Evolutionary conservation across 92 coral and sea anemone genomes (phyloP).

Genomic region (Palythoa grandiflora): DNA sequence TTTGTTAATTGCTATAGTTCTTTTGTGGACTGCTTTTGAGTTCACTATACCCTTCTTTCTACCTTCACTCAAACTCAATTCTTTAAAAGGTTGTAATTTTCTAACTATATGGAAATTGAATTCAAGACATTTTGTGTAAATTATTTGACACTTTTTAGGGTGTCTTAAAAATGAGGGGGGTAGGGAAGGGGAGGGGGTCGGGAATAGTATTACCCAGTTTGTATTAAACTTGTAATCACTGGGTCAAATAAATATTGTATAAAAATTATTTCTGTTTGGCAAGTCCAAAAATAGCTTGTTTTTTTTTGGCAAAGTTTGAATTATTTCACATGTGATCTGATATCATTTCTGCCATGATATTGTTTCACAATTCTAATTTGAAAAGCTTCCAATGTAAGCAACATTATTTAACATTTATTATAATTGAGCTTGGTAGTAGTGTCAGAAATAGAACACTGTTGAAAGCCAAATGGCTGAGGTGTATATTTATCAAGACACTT

Average conservation of each 20-base stretch:
- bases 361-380: background rate
- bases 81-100: background rate
- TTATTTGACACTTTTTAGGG: background rate
- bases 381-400: background rate
- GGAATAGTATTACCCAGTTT: background rate
- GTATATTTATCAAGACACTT: background rate
- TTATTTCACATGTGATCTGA: background rate
- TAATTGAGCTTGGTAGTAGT: background rate
- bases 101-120: background rate
- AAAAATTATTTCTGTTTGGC: background rate
- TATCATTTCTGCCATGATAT: background rate
- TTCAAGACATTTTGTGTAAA: background rate
- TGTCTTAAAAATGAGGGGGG: background rate
- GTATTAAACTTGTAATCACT: background rate
- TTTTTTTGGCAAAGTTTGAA: background rate
- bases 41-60: slow-evolving; percentile 3
- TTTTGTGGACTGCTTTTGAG: background rate
- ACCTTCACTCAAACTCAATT: background rate
- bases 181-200: background rate
- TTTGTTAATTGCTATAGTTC: background rate
- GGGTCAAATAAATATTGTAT: background rate
- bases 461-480: background rate
- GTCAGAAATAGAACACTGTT: background rate
- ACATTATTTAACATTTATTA: background rate
- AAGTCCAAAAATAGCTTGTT: background rate